A percentile compares a stretch with the other conserved stretches of the same genome.
phyloP scores from a whole-genome alignment of 2,888 invertebrate species.

The Vannuccia rotundouncinata region DNA sequence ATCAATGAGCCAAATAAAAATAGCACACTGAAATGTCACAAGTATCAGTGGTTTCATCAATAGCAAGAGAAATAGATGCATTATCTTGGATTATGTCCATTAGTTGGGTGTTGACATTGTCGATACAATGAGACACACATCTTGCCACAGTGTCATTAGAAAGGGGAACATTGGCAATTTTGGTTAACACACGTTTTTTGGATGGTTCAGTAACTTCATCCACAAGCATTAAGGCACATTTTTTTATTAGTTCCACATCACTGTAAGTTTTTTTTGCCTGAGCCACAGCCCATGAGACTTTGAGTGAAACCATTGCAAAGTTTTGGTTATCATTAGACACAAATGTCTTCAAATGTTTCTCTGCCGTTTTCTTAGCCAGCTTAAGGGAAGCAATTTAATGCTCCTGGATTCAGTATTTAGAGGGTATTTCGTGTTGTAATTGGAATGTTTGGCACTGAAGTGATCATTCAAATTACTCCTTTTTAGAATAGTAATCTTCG shows the following conservation, averaged over 20 bases:
- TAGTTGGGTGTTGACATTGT: constrained; percentile 1
- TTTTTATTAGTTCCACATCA: constrained; percentile 14
- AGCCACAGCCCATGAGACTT: constrained; percentile 17
- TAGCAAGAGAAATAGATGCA: neutral
- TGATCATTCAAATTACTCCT: constrained; percentile 5
- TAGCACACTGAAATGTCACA: constrained; percentile 21
- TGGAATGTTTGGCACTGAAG: neutral
- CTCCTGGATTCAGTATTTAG: neutral
- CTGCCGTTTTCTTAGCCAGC: neutral
- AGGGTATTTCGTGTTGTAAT: neutral
- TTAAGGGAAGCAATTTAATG: neutral
- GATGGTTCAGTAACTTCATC: neutral
- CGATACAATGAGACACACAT: constrained; percentile 6
- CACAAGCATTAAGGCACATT: constrained; percentile 2
- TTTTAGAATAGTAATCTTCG: neutral
- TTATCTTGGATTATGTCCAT: neutral
- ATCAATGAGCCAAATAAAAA: constrained; percentile 8
- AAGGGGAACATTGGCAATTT: neutral
- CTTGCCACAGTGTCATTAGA: neutral
- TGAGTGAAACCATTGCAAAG: neutral
- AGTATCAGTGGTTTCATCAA: constrained; percentile 27
- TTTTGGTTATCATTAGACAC: neutral
- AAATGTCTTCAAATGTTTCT: neutral
- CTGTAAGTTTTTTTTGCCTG: constrained; percentile 7
- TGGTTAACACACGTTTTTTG: neutral